A percentile compares a stretch with the other conserved stretches of the same genome.
Conservation (phyloP, 1,140 invertebrate genomes). For the Schlechtendalia chinensis region DNA sequence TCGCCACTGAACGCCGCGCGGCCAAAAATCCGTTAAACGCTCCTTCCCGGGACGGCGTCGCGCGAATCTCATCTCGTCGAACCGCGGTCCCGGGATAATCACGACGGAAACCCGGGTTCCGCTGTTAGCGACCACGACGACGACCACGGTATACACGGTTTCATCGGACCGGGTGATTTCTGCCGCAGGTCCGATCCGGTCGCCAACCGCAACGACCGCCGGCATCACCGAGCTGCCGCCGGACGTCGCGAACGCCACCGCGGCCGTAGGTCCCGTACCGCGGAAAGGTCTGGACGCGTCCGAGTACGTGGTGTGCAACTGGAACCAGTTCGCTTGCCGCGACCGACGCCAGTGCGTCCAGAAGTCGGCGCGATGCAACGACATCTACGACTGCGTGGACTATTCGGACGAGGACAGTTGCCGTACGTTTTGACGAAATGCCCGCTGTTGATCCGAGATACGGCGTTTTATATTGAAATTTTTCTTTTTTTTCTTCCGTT, state of each 20-base stretch:
- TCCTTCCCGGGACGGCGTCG: no score
- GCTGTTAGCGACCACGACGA: no score
- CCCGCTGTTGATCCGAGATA: no score
- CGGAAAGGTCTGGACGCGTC: neutral
- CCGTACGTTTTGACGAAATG: no score
- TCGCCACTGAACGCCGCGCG: no score
- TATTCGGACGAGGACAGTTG: slow-evolving; percentile 70
- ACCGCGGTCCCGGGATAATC: no score
- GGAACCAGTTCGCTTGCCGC: slow-evolving; percentile 61
- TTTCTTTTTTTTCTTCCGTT: no score
- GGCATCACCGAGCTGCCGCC: neutral
- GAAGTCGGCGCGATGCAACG: slow-evolving; percentile 61
- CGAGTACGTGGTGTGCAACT: slow-evolving; percentile 56
- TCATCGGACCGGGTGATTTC: neutral
- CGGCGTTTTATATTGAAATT: no score
- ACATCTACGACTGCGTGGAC: slow-evolving; percentile 66
- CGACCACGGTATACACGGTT: no score
- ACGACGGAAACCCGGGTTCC: no score
- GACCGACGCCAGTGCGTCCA: slow-evolving; percentile 63
- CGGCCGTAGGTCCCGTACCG: neutral
- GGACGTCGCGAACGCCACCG: neutral
- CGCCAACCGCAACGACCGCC: neutral
- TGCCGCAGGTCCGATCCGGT: neutral
- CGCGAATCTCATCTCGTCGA: no score
- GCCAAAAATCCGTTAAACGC: no score